Evolutionary conservation across 2,797 vertebrate species (phyloP).

Genomic region (Luscinia megarhynchos): DNA sequence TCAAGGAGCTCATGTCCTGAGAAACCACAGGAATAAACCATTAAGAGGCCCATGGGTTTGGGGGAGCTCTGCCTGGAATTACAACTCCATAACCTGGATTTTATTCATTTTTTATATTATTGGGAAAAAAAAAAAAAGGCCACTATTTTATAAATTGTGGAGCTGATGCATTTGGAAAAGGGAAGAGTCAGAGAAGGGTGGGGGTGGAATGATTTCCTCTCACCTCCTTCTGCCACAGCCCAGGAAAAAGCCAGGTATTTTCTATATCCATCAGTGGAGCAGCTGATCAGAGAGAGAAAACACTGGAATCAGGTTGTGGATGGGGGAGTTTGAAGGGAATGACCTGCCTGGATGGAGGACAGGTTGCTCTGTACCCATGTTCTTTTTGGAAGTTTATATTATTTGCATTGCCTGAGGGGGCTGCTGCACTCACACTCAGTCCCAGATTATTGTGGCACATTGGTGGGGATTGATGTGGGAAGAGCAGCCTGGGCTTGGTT

Average conservation of each 20-base stretch:
- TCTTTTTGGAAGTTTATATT: neutral
- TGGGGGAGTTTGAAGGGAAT: slow-evolving; percentile 4
- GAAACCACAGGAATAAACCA: neutral
- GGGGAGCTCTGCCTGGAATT: neutral
- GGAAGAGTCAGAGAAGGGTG: neutral
- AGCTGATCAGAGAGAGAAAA: neutral
- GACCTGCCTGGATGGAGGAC: neutral
- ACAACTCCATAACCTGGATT: neutral
- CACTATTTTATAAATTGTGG: neutral
- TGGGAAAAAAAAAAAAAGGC: fast-evolving
- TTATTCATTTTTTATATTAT: neutral
- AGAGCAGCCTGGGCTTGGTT: neutral
- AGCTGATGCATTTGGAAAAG: neutral
- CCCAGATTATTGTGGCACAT: neutral
- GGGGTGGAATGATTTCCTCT: neutral
- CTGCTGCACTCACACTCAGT: neutral
- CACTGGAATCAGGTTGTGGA: neutral
- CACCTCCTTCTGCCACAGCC: neutral
- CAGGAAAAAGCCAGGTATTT: neutral
- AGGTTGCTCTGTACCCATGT: neutral
- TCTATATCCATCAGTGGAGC: neutral
- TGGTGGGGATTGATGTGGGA: neutral
- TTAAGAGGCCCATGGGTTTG: neutral
- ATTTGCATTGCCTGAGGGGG: neutral
- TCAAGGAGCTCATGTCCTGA: slow-evolving; percentile 16